Base-by-base conservation (phyloP, 2,888 invertebrate genomes). In the Cantharis rustica region DNA sequence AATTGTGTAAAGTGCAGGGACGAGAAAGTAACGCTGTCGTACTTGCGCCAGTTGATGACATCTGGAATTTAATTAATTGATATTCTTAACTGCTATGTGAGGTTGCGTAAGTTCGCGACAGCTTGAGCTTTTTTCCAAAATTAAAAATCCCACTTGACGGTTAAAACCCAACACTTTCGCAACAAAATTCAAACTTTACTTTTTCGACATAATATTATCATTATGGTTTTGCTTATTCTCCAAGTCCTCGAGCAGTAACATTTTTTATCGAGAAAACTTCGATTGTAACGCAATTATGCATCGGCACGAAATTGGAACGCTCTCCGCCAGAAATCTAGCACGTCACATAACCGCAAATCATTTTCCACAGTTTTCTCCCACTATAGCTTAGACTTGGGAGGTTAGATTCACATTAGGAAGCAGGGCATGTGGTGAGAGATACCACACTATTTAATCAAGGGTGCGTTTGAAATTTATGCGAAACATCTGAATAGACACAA, bases 1-100 rank as follows among this genome's bases (percentile, higher is more conserved):
- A 86, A 84, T 70, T 83, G 84, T 79, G 82, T 84, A 83, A 84
- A 85, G 83, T 84, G 84, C 83, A 84, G 82, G 82, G 83, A 83
- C 81, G 83, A 80, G 83, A 83, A 83, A 83, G 82, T 82, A 80
- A 80, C 80, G 75, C 76, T 75, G 74, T 73, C 73, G 75, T 77
- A 75, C 78, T 75, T 75, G 78, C 75, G 74, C 75, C 78, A 68
- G 78, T 79, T 76, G 81, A 81, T 82, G 82, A 83, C 83, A 81
- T 80, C 83, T 83, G 83, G 83, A 83, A 84, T 86, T 84, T 84
- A 85, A 83, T 77, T 77, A 85, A 83, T 77, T 77, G 77, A 77
- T 77, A 77, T 77, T 77, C 77, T 77, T 77, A 77, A 77, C 77
- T 74, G 77, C 77, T 77, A 75, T 75, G 71, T 77, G 77, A 77